Evolutionary conservation across 2,797 vertebrate species (phyloP).

Genomic region (Cynopterus sphinx): DNA sequence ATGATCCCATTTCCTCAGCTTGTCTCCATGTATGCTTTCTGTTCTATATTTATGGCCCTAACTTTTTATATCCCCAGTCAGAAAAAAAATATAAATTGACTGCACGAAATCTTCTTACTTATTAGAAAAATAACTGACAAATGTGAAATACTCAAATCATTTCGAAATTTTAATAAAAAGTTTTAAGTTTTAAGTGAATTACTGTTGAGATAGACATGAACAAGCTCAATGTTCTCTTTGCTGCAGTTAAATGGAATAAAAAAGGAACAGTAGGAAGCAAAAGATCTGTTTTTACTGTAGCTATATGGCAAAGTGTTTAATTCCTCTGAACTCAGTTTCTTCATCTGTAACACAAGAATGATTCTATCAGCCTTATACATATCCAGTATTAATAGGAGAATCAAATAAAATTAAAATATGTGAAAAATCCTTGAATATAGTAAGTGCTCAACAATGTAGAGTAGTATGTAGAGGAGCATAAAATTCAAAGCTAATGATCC

Average conservation of each 20-base stretch:
- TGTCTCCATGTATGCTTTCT: background rate
- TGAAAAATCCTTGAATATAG: background rate
- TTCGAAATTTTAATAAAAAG: background rate
- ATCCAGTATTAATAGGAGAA: background rate
- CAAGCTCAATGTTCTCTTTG: background rate
- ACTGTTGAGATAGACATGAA: background rate
- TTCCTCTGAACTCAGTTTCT: background rate
- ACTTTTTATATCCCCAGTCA: background rate
- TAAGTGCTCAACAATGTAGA: background rate
- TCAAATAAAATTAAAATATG: background rate
- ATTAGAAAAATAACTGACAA: slow-evolving; percentile 8
- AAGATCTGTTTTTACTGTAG: background rate
- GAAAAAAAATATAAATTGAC: background rate
- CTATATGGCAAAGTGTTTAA: background rate
- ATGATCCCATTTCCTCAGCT: background rate
- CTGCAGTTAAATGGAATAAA: background rate
- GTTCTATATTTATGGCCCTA: background rate
- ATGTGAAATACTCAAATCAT: background rate
- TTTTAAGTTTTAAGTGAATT: slow-evolving; percentile 25
- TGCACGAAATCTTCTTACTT: background rate
- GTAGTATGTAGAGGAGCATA: background rate
- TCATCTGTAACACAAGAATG: background rate
- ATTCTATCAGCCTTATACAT: background rate
- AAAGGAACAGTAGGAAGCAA: background rate
- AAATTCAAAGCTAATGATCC: background rate